Conservation (phyloP, 2,888 invertebrate genomes). For the Phrixothrix hirtus region DNA sequence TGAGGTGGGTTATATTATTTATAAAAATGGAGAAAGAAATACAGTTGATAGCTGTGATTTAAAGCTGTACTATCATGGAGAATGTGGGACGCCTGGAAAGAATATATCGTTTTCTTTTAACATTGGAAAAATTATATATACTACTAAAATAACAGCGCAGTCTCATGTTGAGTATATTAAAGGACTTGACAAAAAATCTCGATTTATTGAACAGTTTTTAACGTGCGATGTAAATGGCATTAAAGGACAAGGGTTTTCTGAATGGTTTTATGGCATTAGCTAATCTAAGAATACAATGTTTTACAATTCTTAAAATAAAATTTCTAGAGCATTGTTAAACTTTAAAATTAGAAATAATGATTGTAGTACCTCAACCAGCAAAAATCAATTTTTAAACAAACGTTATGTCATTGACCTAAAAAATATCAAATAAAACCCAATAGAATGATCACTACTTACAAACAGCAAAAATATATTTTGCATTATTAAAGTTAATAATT, state of each 20-base stretch:
- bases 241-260: conserved; percentile 70
- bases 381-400: too few relatives aligned
- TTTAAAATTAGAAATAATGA: too few relatives aligned
- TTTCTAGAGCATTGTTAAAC: too few relatives aligned
- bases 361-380: too few relatives aligned
- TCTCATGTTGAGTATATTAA: conserved; percentile 66
- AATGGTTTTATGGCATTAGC: conserved; percentile 69
- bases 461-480: too few relatives aligned
- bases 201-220: conserved; percentile 67
- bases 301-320: too few relatives aligned
- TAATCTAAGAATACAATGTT: too few relatives aligned
- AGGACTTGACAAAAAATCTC: conserved; percentile 69
- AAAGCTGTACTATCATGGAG: conserved; percentile 62
- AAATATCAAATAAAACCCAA: too few relatives aligned
- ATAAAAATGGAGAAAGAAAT: conserved; percentile 32
- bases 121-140: conserved; percentile 62
- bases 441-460: too few relatives aligned
- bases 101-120: conserved; percentile 68
- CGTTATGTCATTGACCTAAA: too few relatives aligned
- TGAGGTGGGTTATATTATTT: conserved; percentile 67
- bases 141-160: conserved; percentile 66
- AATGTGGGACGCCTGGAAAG: conserved; percentile 64
- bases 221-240: conserved; percentile 63
- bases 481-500: too few relatives aligned
- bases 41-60: background rate